Percentiles rank a stretch among this genome's conserved stretches.
These are phyloP conservation scores for Rhagophthalmus giganteus DNA, from an alignment of 2,888 invertebrate species.

Conservation along the genomic window DNA sequence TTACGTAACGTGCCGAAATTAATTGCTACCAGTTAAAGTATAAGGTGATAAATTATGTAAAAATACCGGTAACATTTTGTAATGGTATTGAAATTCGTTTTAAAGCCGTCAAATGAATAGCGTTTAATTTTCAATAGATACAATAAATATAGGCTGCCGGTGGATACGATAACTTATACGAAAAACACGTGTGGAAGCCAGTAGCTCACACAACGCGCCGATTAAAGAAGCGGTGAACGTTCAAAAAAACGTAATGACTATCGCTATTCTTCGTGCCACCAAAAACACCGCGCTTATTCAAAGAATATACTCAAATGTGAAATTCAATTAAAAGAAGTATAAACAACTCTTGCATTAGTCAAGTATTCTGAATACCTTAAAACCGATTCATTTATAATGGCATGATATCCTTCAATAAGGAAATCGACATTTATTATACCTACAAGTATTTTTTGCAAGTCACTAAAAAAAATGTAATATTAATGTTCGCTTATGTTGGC, in stretches of 20 bases:
- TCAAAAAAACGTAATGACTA: slow-evolving; percentile 33
- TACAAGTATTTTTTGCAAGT: neutral
- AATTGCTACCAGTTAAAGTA: neutral
- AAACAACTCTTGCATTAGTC: slow-evolving; percentile 13
- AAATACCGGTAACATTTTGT: slow-evolving; percentile 6
- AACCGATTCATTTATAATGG: neutral
- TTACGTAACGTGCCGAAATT: neutral
- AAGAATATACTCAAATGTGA: slow-evolving; percentile 28
- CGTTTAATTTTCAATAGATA: slow-evolving; percentile 41
- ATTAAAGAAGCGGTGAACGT: slow-evolving; percentile 36
- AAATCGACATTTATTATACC: neutral
- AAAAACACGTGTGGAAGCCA: slow-evolving; percentile 29
- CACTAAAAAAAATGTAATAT: too few relatives aligned
- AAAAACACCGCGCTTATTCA: slow-evolving; percentile 21
- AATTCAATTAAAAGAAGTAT: slow-evolving; percentile 31
- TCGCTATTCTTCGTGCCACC: slow-evolving; percentile 31
- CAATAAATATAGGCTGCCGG: slow-evolving; percentile 14
- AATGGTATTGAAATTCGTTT: neutral
- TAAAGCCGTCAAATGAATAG: slow-evolving; percentile 35
- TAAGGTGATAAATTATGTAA: slow-evolving; percentile 11
- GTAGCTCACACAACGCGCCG: slow-evolving; percentile 27
- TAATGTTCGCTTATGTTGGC: too few relatives aligned
- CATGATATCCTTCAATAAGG: slow-evolving; percentile 1
- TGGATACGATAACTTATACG: slow-evolving; percentile 33
- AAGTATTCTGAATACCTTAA: neutral